A percentile compares a stretch with the other conserved stretches of the same genome.
These are phyloP conservation scores for Silurus glanis DNA, from an alignment of 2,113 vertebrate species.

Conservation along the genomic window DNA sequence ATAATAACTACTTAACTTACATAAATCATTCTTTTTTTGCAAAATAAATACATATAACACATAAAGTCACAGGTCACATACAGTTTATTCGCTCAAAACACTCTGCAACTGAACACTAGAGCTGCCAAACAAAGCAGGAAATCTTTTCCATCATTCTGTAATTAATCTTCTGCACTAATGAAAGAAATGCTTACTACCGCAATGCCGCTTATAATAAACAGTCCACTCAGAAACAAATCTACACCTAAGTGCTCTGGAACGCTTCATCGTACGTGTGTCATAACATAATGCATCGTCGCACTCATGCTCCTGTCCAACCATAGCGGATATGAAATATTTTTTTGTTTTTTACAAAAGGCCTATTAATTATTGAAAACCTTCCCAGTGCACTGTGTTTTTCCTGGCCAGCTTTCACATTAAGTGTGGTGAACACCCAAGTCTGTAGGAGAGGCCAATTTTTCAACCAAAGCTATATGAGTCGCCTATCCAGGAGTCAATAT, in stretches of 20 bases:
- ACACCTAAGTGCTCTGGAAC: constrained; percentile 24
- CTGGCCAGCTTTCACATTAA: constrained; percentile 28
- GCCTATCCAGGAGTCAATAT: constrained; percentile 32
- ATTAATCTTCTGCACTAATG: constrained; percentile 12
- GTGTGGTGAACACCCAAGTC: neutral
- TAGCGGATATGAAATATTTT: constrained; percentile 42
- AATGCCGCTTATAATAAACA: constrained; percentile 26
- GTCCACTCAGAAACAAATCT: constrained; percentile 21
- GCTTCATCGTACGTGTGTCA: neutral
- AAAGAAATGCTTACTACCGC: constrained; percentile 29
- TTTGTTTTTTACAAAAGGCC: constrained; percentile 31
- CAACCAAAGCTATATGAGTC: constrained; percentile 23
- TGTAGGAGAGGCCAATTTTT: neutral
- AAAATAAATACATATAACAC: neutral
- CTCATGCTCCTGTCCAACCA: constrained; percentile 18
- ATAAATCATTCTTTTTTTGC: neutral
- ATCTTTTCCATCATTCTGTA: constrained; percentile 23
- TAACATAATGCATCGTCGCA: constrained; percentile 33
- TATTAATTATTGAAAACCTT: constrained; percentile 53
- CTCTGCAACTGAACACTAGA: neutral
- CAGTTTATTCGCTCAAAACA: neutral
- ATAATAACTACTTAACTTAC: neutral
- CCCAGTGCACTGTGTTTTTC: constrained; percentile 38
- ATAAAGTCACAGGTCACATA: neutral
- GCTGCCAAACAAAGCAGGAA: constrained; percentile 8